Evolutionary conservation across 1,140 invertebrate species (phyloP).

Genomic region (Papilio aristodemus): DNA sequence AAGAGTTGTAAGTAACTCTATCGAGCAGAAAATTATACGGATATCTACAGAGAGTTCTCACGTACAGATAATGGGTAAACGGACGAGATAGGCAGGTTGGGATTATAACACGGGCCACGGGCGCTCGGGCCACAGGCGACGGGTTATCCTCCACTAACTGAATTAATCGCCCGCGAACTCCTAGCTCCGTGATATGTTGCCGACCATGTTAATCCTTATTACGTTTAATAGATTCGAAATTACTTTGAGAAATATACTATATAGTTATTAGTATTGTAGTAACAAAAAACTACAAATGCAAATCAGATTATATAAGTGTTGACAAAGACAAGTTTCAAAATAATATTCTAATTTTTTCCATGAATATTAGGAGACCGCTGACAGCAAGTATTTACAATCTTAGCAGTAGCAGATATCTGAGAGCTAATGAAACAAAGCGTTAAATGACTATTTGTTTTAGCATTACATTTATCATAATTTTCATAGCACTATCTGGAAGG

Average conservation of each 20-base stretch:
- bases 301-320: too few relatives aligned
- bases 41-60: slow-evolving; percentile 30
- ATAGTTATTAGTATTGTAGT: neutral
- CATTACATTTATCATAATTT: slow-evolving; percentile 27
- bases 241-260: neutral
- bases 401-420: slow-evolving; percentile 2
- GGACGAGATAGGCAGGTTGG: slow-evolving; percentile 21
- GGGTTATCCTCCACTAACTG: slow-evolving; percentile 31
- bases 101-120: slow-evolving; percentile 17
- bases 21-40: slow-evolving; percentile 31
- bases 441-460: slow-evolving; percentile 1
- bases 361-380: too few relatives aligned
- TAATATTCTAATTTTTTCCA: too few relatives aligned
- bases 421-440: slow-evolving; percentile 9
- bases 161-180: slow-evolving; percentile 30
- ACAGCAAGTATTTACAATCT: neutral
- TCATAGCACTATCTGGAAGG: neutral
- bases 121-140: slow-evolving; percentile 1
- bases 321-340: too few relatives aligned
- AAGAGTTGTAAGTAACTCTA: slow-evolving; percentile 15
- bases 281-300: too few relatives aligned
- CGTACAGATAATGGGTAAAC: slow-evolving; percentile 33
- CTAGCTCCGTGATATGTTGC: neutral
- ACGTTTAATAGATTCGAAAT: slow-evolving; percentile 9
- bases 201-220: slow-evolving; percentile 21